phyloP scores from a whole-genome alignment of 53 echinoderm and acorn worm species.

The Henricia sp. region DNA sequence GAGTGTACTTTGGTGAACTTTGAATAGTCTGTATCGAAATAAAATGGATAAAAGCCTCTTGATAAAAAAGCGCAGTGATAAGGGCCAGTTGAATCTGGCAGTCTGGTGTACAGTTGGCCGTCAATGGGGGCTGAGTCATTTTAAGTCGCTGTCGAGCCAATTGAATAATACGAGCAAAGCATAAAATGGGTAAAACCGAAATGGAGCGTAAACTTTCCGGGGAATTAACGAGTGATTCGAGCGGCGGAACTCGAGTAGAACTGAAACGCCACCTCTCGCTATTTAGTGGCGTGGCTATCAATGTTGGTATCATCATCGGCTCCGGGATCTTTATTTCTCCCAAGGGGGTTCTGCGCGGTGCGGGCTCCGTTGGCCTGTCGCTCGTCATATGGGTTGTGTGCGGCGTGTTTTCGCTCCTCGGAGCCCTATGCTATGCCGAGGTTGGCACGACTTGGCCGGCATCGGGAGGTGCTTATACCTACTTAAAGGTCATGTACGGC shows the following conservation, averaged over 20 bases:
- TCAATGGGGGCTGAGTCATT: too few relatives aligned
- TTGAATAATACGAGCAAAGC: too few relatives aligned
- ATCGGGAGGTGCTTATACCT: slow-evolving; percentile 63
- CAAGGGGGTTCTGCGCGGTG: slow-evolving; percentile 54
- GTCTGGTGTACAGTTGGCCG: too few relatives aligned
- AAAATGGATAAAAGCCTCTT: too few relatives aligned
- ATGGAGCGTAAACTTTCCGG: too few relatives aligned
- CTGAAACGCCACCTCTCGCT: slow-evolving; percentile 51
- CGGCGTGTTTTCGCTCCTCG: slow-evolving; percentile 49
- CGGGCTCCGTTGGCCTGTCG: slow-evolving; percentile 49
- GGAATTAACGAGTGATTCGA: neutral
- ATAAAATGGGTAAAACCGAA: too few relatives aligned
- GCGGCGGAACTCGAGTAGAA: neutral
- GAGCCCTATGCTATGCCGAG: slow-evolving; percentile 68
- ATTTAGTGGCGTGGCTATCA: slow-evolving; percentile 59
- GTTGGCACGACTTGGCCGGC: slow-evolving; percentile 60
- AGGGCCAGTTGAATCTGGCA: too few relatives aligned
- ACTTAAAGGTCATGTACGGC: slow-evolving; percentile 51
- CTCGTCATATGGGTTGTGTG: slow-evolving; percentile 56
- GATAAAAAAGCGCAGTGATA: too few relatives aligned
- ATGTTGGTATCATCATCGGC: slow-evolving; percentile 67
- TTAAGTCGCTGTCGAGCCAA: too few relatives aligned
- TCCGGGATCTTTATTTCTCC: slow-evolving; percentile 75
- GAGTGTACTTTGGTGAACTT: too few relatives aligned
- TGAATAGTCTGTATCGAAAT: too few relatives aligned